Evolutionary conservation across 35 echinoderm and acorn worm genomes (phyloP).

Genomic region (Stichopus chloronotus): DNA sequence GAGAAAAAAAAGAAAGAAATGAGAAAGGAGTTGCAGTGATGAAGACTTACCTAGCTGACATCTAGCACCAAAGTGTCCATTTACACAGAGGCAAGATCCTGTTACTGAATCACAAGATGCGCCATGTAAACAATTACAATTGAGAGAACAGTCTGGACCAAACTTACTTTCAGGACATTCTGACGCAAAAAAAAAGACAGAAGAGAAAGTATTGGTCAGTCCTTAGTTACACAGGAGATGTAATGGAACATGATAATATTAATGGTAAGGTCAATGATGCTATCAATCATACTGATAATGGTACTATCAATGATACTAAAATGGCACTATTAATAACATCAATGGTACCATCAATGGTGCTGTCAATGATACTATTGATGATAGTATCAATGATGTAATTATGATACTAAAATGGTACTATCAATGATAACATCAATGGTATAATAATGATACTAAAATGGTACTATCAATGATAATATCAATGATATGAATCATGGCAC

Average conservation of each 20-base stretch:
- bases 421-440: too few relatives aligned
- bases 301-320: background rate
- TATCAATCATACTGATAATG: background rate
- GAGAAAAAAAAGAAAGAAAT: background rate
- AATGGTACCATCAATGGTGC: too few relatives aligned
- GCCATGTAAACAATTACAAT: conserved; percentile 86
- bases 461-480: too few relatives aligned
- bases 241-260: background rate
- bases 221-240: too few relatives aligned
- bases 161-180: conserved; percentile 81
- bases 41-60: conserved; percentile 62
- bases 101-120: conserved; percentile 75
- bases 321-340: background rate
- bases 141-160: conserved; percentile 89
- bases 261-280: background rate
- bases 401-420: too few relatives aligned
- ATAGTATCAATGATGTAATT: too few relatives aligned
- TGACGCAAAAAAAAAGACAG: conserved; percentile 41
- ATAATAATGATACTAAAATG: too few relatives aligned
- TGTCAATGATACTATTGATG: too few relatives aligned
- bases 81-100: conserved; percentile 87
- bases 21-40: background rate
- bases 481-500: too few relatives aligned
- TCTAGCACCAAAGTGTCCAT: conserved; percentile 81
- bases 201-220: background rate